Evolutionary conservation across 2,797 vertebrate genomes (phyloP).

Genomic region (Melanogrammus aeglefinus): DNA sequence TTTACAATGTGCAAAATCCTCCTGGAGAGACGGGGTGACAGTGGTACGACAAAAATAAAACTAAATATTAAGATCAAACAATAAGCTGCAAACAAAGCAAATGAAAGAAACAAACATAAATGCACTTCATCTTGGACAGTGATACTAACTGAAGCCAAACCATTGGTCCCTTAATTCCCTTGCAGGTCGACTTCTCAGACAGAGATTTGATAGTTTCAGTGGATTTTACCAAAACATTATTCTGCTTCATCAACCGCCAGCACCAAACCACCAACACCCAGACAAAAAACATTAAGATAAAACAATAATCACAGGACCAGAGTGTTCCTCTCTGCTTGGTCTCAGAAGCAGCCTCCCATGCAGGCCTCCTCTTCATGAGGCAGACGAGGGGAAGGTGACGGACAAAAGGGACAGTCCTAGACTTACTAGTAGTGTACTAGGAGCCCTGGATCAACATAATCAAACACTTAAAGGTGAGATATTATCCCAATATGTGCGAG

Average conservation of each 20-base stretch:
- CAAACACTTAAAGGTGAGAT: conserved; percentile 10
- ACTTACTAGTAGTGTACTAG: not conserved
- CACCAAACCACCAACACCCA: not conserved
- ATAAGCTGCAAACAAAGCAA: conserved; percentile 15
- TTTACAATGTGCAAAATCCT: conserved; percentile 99
- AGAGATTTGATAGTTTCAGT: not conserved
- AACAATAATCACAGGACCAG: not conserved
- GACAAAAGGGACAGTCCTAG: not conserved
- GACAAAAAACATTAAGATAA: not conserved
- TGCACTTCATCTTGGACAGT: conserved; percentile 48
- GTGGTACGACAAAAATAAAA: conserved; percentile 74
- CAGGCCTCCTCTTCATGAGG: not conserved
- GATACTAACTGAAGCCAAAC: conserved; percentile 74
- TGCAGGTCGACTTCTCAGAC: conserved; percentile 22
- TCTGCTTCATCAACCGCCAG: not conserved
- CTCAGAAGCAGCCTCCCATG: not conserved
- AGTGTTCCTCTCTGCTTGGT: not conserved
- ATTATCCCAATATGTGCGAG: too few relatives aligned
- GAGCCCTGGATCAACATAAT: not conserved
- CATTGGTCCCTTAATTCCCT: conserved; percentile 90
- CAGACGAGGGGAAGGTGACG: not conserved
- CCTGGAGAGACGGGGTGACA: conserved; percentile 75
- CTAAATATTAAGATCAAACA: conserved; percentile 17
- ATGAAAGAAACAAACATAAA: conserved; percentile 22
- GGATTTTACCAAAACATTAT: not conserved